Percentiles rank a stretch among this genome's conserved stretches.
Conservation (phyloP, 2,797 vertebrate species). For the Chelidonichthys spinosus region DNA sequence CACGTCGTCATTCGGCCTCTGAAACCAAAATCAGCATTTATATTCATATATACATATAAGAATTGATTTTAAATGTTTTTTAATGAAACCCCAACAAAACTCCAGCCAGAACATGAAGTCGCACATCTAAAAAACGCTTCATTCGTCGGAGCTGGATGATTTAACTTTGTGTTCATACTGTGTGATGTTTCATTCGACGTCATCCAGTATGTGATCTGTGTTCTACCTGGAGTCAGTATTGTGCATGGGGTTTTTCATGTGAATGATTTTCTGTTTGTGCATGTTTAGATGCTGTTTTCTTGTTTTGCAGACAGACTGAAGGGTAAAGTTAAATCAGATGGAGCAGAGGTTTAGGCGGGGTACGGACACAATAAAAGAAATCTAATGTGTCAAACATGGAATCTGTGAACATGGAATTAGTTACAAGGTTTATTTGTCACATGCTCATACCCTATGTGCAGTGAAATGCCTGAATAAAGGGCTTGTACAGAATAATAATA, state of each 20-base stretch:
- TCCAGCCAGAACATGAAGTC: not conserved
- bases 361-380: conserved; percentile 28
- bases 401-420: not conserved
- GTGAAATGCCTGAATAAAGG: not conserved
- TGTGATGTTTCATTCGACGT: conserved; percentile 33
- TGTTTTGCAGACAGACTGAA: conserved; percentile 64
- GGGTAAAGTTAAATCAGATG: conserved; percentile 43
- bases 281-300: conserved; percentile 39
- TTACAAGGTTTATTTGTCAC: not conserved
- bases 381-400: conserved; percentile 23
- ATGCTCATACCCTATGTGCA: not conserved
- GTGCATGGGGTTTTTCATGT: conserved; percentile 53
- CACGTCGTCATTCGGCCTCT: not conserved
- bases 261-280: conserved; percentile 31
- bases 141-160: conserved; percentile 13
- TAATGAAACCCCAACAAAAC: not conserved
- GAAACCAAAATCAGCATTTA: conserved; percentile 10
- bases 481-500: not conserved
- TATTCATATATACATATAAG: not conserved
- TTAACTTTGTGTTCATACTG: conserved; percentile 19
- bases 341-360: not conserved
- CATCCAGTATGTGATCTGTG: conserved; percentile 20
- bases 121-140: not conserved
- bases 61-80: conserved; percentile 14
- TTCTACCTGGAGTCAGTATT: conserved; percentile 31